Conservation (phyloP, 2,113 vertebrate species). For the Nesogale talazaci region DNA sequence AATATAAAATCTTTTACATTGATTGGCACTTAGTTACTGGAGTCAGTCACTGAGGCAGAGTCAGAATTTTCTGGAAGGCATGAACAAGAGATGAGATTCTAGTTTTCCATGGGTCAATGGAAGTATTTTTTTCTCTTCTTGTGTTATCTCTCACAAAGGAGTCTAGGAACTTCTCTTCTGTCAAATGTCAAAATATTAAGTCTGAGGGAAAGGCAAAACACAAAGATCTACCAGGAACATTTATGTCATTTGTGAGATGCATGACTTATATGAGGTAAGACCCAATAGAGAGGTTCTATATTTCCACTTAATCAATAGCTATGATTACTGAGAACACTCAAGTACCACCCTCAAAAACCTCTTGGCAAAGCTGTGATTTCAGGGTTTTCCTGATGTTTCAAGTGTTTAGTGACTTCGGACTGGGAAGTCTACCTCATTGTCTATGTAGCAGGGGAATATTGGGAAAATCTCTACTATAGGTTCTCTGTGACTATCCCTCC, state of each 20-base stretch:
- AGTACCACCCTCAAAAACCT: not conserved
- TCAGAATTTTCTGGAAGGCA: not conserved
- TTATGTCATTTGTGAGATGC: too few species aligned
- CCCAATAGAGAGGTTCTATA: not conserved
- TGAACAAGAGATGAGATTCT: not conserved
- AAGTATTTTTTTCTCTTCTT: not conserved
- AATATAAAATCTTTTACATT: not conserved
- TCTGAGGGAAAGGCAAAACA: not conserved
- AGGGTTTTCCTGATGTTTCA: not conserved
- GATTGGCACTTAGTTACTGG: not conserved
- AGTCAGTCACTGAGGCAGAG: not conserved
- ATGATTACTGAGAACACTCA: not conserved
- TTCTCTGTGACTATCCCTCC: not conserved
- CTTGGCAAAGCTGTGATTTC: not conserved
- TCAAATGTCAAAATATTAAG: not conserved
- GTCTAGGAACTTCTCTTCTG: not conserved
- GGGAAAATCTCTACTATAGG: not conserved
- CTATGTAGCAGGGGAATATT: too few species aligned
- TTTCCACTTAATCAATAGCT: not conserved
- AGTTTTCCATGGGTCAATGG: not conserved
- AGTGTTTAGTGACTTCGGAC: not conserved
- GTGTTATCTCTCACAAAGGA: not conserved
- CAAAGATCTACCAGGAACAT: not conserved
- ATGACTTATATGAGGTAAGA: not conserved
- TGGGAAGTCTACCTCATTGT: rapidly evolving